Conservation (phyloP, 2,888 invertebrate genomes). For the Parnassius orleans region DNA sequence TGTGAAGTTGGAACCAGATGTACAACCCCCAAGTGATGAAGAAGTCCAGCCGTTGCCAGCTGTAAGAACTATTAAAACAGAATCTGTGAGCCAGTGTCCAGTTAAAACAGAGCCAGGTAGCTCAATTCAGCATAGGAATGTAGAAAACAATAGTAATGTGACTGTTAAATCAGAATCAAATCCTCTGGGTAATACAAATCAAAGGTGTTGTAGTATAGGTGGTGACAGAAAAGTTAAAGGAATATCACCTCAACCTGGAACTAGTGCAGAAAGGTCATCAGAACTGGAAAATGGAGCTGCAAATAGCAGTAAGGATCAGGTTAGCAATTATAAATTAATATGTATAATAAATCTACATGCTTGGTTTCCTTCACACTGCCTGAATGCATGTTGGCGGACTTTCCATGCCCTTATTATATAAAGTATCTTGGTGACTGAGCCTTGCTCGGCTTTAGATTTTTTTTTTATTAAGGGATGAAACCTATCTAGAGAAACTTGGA, state of each 20-base stretch:
- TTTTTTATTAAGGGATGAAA: too few relatives aligned
- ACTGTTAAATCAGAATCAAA: slow-evolving; percentile 52
- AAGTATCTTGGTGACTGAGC: too few relatives aligned
- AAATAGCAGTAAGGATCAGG: slow-evolving; percentile 40
- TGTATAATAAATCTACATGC: neutral
- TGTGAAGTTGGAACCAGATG: slow-evolving; percentile 52
- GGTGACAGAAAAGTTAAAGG: slow-evolving; percentile 49
- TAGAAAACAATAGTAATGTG: slow-evolving; percentile 36
- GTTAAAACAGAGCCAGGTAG: slow-evolving; percentile 54
- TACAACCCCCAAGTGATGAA: slow-evolving; percentile 29
- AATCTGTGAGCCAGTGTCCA: slow-evolving; percentile 38
- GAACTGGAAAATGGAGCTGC: slow-evolving; percentile 35
- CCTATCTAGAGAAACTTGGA: too few relatives aligned
- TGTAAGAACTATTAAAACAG: slow-evolving; percentile 46
- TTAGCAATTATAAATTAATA: slow-evolving; percentile 27
- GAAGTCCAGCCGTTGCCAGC: slow-evolving; percentile 31
- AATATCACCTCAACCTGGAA: slow-evolving; percentile 64
- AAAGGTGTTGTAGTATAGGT: slow-evolving; percentile 42
- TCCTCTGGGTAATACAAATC: slow-evolving; percentile 22
- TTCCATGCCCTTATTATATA: too few relatives aligned
- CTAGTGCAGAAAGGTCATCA: slow-evolving; percentile 51
- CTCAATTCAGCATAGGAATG: slow-evolving; percentile 17
- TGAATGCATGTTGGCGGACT: too few relatives aligned
- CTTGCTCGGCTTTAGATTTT: too few relatives aligned
- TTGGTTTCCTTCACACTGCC: too few relatives aligned